A percentile compares a stretch with the other conserved stretches of the same genome.
These are phyloP conservation scores for Andrena chrysosceles DNA, from an alignment of 2,888 invertebrate species.

Conservation along the genomic window DNA sequence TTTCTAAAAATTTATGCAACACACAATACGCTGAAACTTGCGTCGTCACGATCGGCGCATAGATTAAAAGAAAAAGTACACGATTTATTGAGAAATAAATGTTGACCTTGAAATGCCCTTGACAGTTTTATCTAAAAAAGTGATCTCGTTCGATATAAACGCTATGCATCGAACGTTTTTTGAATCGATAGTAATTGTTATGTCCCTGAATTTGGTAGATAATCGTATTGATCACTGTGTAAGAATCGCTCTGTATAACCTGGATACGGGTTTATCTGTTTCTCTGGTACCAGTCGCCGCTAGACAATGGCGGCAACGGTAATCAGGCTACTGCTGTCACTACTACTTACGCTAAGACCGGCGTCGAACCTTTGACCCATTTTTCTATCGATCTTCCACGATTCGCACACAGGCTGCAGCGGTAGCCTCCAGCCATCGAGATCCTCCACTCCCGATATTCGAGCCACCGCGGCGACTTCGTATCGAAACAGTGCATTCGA, in stretches of 20 bases:
- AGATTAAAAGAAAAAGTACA: too few relatives aligned
- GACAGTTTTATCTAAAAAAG: background rate
- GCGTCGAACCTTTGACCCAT: slow-evolving; percentile 81
- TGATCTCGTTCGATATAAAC: too few relatives aligned
- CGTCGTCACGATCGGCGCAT: too few relatives aligned
- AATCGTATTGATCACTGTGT: background rate
- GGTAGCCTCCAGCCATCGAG: slow-evolving; percentile 12
- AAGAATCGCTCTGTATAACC: background rate
- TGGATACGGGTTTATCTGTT: slow-evolving; percentile 5
- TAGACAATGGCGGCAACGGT: slow-evolving; percentile 7
- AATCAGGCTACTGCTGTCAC: slow-evolving; percentile 27
- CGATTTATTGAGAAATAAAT: background rate
- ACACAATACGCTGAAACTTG: too few relatives aligned
- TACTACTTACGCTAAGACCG: slow-evolving; percentile 48
- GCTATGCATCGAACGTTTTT: too few relatives aligned
- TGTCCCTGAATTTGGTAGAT: background rate
- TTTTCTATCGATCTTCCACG: slow-evolving; percentile 79
- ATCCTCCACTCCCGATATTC: slow-evolving; percentile 33
- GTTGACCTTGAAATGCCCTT: background rate
- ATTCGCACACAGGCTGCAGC: slow-evolving; percentile 55
- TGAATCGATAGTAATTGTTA: too few relatives aligned
- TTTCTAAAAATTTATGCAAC: too few relatives aligned
- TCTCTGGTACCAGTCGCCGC: background rate
- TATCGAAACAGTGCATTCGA: background rate
- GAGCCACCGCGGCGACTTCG: slow-evolving; percentile 19